phyloP scores from a whole-genome alignment of 2,888 invertebrate genomes.

The Archips crataeganus region DNA sequence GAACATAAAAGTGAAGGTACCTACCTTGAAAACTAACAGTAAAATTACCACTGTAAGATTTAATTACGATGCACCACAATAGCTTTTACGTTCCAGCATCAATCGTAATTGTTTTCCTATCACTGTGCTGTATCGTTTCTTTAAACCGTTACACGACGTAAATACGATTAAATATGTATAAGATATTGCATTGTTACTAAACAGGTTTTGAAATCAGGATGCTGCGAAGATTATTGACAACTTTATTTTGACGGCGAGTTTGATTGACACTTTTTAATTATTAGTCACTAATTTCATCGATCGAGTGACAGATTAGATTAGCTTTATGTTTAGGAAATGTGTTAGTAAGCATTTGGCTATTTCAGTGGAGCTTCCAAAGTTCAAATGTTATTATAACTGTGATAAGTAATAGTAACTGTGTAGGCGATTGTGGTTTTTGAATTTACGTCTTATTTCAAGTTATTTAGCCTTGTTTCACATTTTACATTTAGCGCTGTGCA shows the following conservation, averaged over 20 bases:
- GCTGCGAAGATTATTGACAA: background rate
- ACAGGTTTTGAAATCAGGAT: background rate
- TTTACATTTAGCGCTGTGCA: no score
- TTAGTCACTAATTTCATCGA: background rate
- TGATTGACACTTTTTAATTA: conserved; percentile 3
- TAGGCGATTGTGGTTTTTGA: no score
- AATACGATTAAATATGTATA: background rate
- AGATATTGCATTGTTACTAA: background rate
- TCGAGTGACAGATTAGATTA: background rate
- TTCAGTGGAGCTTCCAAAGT: no score
- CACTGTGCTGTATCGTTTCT: background rate
- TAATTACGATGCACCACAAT: conserved; percentile 5
- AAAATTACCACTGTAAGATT: background rate
- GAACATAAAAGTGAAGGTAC: no score
- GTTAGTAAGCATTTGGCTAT: no score
- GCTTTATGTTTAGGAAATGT: background rate
- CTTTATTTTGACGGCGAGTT: background rate
- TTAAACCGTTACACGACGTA: background rate
- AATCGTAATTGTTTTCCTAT: background rate
- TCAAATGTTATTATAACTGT: no score
- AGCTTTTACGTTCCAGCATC: background rate
- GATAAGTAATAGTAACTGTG: no score
- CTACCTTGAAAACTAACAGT: background rate
- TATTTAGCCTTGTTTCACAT: no score
- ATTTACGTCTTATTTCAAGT: no score